Evolutionary conservation across 2,113 vertebrate species (phyloP).

Genomic region (Spizaetus ornatus): DNA sequence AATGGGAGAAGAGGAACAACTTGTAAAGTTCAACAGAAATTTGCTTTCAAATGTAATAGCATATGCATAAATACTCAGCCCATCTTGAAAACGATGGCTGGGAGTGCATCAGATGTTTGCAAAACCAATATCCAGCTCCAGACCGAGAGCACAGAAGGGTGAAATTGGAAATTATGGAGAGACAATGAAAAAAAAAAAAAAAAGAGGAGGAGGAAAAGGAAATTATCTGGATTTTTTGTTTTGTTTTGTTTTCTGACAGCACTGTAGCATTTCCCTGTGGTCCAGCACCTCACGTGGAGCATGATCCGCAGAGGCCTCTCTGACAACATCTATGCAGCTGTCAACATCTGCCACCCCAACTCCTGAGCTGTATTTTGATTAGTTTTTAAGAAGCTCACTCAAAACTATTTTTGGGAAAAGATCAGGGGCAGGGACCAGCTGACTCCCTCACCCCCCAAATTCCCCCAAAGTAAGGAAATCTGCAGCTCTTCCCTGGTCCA

Average conservation of each 20-base stretch:
- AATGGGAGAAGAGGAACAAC: background rate
- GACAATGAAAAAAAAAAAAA: background rate
- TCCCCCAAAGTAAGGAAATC: fast-evolving
- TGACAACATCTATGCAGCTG: background rate
- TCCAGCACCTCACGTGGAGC: background rate
- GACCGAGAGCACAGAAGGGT: background rate
- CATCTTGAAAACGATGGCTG: background rate
- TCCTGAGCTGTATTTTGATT: background rate
- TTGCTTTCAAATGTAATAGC: background rate
- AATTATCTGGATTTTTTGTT: background rate
- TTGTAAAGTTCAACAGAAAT: background rate
- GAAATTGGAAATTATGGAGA: background rate
- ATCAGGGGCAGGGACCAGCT: background rate
- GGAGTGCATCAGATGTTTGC: background rate
- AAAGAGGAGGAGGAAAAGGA: background rate
- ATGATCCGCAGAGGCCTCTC: background rate
- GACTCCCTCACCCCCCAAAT: background rate
- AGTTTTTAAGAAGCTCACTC: constrained; percentile 29
- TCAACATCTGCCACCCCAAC: constrained; percentile 17
- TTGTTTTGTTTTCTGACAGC: background rate
- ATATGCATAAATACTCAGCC: background rate
- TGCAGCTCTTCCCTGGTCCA: background rate
- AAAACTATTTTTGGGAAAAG: background rate
- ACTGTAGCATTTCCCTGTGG: background rate
- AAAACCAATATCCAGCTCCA: background rate